Evolutionary conservation across 1,140 invertebrate genomes (phyloP), one percentile per base, ranked within the genome.

Genomic region (Rhopalosiphum maidis): DNA sequence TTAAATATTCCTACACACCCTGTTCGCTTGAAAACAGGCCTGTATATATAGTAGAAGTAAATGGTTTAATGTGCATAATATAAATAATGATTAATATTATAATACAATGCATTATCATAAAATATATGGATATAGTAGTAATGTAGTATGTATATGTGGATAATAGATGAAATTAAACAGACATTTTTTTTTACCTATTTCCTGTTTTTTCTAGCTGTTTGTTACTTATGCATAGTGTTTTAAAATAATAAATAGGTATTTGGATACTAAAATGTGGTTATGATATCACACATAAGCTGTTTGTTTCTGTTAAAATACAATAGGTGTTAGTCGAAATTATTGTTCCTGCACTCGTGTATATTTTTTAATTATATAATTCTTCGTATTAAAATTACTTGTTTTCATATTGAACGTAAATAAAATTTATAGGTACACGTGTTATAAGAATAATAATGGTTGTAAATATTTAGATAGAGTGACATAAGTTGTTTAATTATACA

Each of bases 231-330:
- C 55, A 11, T 60, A 30, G 23, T 25, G 7, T 9, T 6, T 18
- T 77, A 77, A n/a, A 77, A 77, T 77, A 77, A 77, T n/a, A n/a
- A 77, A 77, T 77, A n/a, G 60, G 60, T 77, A 77, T 77, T 77
- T 68, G 15, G 30, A 11, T n/a, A n/a, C 0, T 68, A 77, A n/a
- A n/a, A 77, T 77, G 60, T 23, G 4, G 30, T n/a, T 4, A 68
- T 68, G 60, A 68, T 68, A 68, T 68, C 30, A n/a, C 18, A 30
- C n/a, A 77, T 30, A 68, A 68, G 60, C n/a, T 25, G 60, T 68
- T 68, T 11, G 11, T 68, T 30, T 68, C 11, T 68, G 3, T 68
- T 68, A 30, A 68, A n/a, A 68, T 68, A 68, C 60, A 68, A 68
- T n/a, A 68, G 60, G 11, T 68, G 0, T 68, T n/a, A 68, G 9